phyloP scores from a whole-genome alignment of 2,113 vertebrate genomes.

The Lagenorhynchus albirostris region DNA sequence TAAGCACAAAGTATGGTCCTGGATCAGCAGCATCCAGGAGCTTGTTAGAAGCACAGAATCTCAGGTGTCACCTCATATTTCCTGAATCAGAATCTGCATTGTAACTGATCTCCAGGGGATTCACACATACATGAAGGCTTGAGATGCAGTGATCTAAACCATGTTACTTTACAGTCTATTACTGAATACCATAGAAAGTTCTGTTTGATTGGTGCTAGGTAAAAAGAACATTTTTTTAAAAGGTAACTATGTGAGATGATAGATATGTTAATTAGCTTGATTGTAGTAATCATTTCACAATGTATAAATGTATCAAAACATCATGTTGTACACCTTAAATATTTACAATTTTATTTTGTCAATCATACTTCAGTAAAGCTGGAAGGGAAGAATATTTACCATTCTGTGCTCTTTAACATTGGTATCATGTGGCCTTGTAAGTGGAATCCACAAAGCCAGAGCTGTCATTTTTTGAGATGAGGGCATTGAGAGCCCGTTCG shows the following conservation, averaged over 20 bases:
- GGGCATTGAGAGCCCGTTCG: background rate
- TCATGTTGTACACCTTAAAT: background rate
- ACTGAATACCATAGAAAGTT: background rate
- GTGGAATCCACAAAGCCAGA: background rate
- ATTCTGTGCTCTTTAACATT: background rate
- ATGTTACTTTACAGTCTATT: background rate
- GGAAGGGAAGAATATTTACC: background rate
- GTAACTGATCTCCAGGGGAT: background rate
- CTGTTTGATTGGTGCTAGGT: background rate
- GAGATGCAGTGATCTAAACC: background rate
- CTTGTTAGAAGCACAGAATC: background rate
- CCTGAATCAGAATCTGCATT: conserved; percentile 14
- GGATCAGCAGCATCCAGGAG: background rate
- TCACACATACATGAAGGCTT: background rate
- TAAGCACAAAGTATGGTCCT: background rate
- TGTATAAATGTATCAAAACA: background rate
- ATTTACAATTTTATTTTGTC: background rate
- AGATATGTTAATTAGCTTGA: background rate
- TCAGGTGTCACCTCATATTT: background rate
- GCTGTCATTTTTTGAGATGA: conserved; percentile 16
- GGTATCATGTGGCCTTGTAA: background rate
- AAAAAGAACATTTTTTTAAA: background rate
- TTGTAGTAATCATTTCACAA: background rate
- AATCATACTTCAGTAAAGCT: background rate
- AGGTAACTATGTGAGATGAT: background rate